Evolutionary conservation across 2,888 invertebrate species (phyloP).

Genomic region (Sthenelais limicola): DNA sequence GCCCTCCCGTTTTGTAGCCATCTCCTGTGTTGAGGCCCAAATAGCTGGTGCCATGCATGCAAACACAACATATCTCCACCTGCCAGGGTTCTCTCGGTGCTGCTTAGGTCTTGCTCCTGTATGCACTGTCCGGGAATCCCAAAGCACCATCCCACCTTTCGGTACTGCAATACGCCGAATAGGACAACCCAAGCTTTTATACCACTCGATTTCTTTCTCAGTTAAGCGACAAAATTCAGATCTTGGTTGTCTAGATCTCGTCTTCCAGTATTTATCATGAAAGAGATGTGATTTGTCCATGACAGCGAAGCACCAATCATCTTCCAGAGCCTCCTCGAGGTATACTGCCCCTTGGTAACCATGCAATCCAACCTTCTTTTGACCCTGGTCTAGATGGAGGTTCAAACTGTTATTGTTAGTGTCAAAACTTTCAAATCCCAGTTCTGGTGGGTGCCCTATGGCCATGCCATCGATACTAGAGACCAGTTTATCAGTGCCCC

Average conservation of each 20-base stretch:
- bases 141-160: constrained; percentile 63
- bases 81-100: constrained; percentile 56
- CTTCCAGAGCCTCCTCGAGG: constrained; percentile 55
- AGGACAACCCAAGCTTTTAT: constrained; percentile 52
- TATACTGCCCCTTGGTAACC: constrained; percentile 62
- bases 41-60: constrained; percentile 64
- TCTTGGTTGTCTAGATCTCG: too few relatives aligned
- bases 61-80: constrained; percentile 63
- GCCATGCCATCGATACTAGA: constrained; percentile 64
- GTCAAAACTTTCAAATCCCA: constrained; percentile 45
- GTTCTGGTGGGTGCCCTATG: constrained; percentile 64
- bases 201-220: constrained; percentile 55
- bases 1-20: constrained; percentile 56
- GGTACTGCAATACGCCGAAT: constrained; percentile 59
- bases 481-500: constrained; percentile 63
- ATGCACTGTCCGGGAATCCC: constrained; percentile 65
- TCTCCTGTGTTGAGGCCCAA: constrained; percentile 58
- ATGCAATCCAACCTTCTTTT: constrained; percentile 59
- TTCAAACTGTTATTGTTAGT: background rate
- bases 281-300: constrained; percentile 57
- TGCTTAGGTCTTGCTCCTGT: constrained; percentile 60
- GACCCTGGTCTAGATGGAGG: constrained; percentile 62
- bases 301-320: constrained; percentile 53
- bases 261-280: too few relatives aligned
- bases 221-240: constrained; percentile 50